phyloP scores from a whole-genome alignment of 2,797 vertebrate genomes.

The Syngnathus acus region DNA sequence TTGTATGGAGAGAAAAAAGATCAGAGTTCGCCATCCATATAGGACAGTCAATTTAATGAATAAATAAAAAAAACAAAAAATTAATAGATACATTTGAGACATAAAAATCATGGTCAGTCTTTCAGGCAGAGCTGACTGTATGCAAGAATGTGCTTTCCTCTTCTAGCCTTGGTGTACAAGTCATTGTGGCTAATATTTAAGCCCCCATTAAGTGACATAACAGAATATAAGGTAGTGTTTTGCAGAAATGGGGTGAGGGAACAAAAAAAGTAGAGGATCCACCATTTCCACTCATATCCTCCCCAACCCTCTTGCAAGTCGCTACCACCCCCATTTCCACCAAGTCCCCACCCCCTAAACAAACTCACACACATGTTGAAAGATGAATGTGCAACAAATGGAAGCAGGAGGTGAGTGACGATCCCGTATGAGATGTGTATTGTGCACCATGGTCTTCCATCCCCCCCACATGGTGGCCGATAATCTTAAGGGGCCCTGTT shows the following conservation, averaged over 20 bases:
- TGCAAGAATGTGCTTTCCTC: constrained; percentile 7
- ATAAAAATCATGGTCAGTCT: background rate
- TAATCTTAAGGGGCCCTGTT: constrained; percentile 57
- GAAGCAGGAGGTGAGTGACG: constrained; percentile 59
- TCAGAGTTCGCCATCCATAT: background rate
- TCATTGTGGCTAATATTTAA: constrained; percentile 40
- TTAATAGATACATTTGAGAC: background rate
- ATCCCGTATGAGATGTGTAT: constrained; percentile 50
- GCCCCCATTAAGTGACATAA: constrained; percentile 16
- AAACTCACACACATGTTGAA: constrained; percentile 65
- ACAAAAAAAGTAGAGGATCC: constrained; percentile 33
- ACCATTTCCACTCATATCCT: background rate
- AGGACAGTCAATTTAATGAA: background rate
- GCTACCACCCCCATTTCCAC: constrained; percentile 19
- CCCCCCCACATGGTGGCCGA: constrained; percentile 29
- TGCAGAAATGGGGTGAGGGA: constrained; percentile 18
- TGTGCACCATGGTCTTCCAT: constrained; percentile 45
- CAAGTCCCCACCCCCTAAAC: constrained; percentile 48
- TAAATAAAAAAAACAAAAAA: no score
- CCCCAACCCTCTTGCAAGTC: constrained; percentile 17
- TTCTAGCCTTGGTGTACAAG: constrained; percentile 15
- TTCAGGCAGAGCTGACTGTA: constrained; percentile 5
- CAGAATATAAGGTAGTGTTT: constrained; percentile 22
- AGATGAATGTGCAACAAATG: constrained; percentile 69
- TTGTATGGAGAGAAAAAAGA: background rate